Conservation (phyloP, 2,113 vertebrate genomes). For the Semnornis frantzii region DNA sequence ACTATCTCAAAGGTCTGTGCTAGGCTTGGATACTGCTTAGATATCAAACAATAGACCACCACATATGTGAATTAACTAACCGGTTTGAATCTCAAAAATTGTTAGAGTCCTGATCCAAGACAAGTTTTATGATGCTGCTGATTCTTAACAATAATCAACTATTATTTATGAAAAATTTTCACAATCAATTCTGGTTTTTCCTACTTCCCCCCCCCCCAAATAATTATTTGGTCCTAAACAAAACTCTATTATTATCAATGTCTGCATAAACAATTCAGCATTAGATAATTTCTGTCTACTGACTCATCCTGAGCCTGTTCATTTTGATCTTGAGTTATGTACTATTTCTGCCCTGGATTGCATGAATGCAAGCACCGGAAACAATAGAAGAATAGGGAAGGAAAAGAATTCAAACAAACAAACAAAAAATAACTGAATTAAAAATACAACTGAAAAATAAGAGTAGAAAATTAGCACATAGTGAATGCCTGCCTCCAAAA, state of each 20-base stretch:
- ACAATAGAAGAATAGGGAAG: not conserved
- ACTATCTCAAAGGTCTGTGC: not conserved
- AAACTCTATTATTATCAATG: not conserved
- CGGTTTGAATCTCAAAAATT: not conserved
- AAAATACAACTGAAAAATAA: not conserved
- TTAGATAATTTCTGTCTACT: not conserved
- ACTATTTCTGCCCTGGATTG: not conserved
- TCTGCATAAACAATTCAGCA: not conserved
- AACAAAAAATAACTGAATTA: not conserved
- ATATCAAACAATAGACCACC: not conserved
- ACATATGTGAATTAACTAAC: not conserved
- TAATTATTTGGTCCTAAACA: not conserved
- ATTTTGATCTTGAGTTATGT: not conserved
- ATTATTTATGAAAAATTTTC: not conserved
- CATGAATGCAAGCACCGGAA: not conserved
- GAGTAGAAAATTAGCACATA: not conserved
- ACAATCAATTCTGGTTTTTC: not conserved
- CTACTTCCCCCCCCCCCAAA: not conserved
- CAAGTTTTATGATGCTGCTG: not conserved
- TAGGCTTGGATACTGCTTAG: not conserved
- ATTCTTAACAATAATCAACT: not conserved
- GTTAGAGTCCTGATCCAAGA: not conserved
- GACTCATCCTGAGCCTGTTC: not conserved
- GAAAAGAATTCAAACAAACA: not conserved
- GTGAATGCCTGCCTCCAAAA: not conserved